Conservation (phyloP, 2,888 invertebrate genomes). For the Venusia cambrica region DNA sequence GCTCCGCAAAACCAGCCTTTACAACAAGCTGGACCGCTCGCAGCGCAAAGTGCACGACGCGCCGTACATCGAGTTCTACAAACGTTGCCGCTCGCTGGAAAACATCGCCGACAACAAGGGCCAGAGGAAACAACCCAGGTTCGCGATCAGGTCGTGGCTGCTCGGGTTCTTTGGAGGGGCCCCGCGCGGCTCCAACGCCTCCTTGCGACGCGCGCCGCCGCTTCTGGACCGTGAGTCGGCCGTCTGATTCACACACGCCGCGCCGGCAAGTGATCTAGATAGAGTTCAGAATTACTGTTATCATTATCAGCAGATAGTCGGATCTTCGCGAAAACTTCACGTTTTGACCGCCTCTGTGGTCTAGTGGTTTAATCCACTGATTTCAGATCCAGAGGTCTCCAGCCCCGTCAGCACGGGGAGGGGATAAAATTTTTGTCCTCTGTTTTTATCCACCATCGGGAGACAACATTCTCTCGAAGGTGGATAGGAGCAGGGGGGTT, state of each 20-base stretch:
- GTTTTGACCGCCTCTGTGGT: too few relatives aligned
- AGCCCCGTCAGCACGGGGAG: too few relatives aligned
- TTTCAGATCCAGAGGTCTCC: too few relatives aligned
- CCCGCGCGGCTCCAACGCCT: constrained; percentile 82
- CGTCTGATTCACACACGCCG: constrained; percentile 62
- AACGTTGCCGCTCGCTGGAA: constrained; percentile 91
- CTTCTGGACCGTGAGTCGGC: constrained; percentile 74
- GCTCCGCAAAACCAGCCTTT: constrained; percentile 65
- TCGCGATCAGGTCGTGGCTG: constrained; percentile 87
- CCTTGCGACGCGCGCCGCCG: constrained; percentile 67
- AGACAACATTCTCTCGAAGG: too few relatives aligned
- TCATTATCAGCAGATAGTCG: too few relatives aligned
- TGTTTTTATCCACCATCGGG: too few relatives aligned
- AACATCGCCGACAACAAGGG: constrained; percentile 76
- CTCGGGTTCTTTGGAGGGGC: constrained; percentile 88
- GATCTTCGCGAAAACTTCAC: too few relatives aligned
- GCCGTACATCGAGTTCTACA: constrained; percentile 78
- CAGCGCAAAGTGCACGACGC: constrained; percentile 64
- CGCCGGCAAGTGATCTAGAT: too few relatives aligned
- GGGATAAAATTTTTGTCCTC: too few relatives aligned
- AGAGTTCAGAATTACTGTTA: too few relatives aligned
- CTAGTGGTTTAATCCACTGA: too few relatives aligned
- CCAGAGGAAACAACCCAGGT: constrained; percentile 82
- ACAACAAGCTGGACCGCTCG: constrained; percentile 59
- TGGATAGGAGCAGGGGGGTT: too few relatives aligned